These are phyloP conservation scores for Sceloporus undulatus DNA, from an alignment of 2,113 vertebrate genomes.

Conservation along the genomic window DNA sequence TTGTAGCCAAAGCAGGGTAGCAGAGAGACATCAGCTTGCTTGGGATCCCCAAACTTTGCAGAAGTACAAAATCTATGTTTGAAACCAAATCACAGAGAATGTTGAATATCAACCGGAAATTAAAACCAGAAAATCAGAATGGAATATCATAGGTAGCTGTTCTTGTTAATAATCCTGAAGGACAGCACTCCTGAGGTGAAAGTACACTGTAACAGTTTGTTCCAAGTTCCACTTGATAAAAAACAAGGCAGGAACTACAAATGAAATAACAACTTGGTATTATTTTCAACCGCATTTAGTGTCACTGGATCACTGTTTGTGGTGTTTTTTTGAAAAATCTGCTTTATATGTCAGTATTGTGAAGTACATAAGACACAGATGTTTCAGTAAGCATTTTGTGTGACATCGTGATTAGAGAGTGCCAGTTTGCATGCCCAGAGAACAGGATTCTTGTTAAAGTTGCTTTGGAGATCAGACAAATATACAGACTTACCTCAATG, in stretches of 20 bases:
- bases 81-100: neutral
- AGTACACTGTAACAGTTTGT: neutral
- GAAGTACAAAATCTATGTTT: neutral
- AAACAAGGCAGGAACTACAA: neutral
- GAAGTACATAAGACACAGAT: neutral
- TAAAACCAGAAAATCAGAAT: neutral
- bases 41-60: neutral
- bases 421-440: neutral
- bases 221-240: neutral
- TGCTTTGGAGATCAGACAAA: neutral
- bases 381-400: neutral
- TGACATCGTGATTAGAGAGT: neutral
- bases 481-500: too few species aligned
- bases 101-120: neutral
- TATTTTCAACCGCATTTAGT: neutral
- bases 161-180: neutral
- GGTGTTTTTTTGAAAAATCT: neutral
- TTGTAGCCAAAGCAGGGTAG: neutral
- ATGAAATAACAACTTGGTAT: neutral
- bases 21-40: neutral
- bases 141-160: neutral
- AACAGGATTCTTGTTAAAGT: neutral
- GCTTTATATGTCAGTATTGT: neutral
- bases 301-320: neutral
- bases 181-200: neutral